Base-by-base conservation (phyloP, 2,113 vertebrate species). In the Pachypanchax playfairii region DNA sequence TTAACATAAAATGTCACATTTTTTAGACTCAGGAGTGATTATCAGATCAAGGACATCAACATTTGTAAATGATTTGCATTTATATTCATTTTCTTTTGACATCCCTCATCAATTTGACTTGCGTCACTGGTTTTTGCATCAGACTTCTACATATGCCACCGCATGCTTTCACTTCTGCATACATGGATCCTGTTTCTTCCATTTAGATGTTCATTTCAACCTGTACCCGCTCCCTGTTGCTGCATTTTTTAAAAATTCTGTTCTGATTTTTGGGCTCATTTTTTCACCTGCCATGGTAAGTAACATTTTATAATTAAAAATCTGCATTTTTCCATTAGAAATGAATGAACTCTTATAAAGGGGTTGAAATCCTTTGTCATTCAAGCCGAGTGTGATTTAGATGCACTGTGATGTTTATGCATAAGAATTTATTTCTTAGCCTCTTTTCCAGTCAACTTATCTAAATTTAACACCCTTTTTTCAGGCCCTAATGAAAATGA, bases 141-240 rank as follows among this genome's bases (percentile, higher is more conserved):
- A n/a, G 0, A 1, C 25, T 59, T 6, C 17, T 8, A 6, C 24
- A 14, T 55, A 6, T 12, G n/a, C 1, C 0, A 31, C 52, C 39
- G 24, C 20, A 33, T 6, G 3, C 28, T 85, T 82, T 84, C 83
- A 86, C 74, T 86, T 88, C 86, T 81, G 70, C 65, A 56, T 77
- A 14, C 15, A 24, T 15, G 10, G 5, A 41, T 28, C 2, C 7
- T 4, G 12, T 44, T 70, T 25, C 17, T 15, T 14, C 13, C 21
- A 0, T 39, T 13, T 6, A 14, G 24, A 26, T 3, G 0, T 1
- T 39, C 25, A 6, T 28, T 48, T 25, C 11, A 13, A 33, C 33
- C 10, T 53, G 11, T 1, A 3, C 15, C 3, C 50, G 50, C 18
- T 2, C 2, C 33, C 31, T 57, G 59, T 8, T n/a, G 7, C 43